Base-by-base conservation (phyloP, 2,888 invertebrate genomes). In the Zeuzera pyrina region DNA sequence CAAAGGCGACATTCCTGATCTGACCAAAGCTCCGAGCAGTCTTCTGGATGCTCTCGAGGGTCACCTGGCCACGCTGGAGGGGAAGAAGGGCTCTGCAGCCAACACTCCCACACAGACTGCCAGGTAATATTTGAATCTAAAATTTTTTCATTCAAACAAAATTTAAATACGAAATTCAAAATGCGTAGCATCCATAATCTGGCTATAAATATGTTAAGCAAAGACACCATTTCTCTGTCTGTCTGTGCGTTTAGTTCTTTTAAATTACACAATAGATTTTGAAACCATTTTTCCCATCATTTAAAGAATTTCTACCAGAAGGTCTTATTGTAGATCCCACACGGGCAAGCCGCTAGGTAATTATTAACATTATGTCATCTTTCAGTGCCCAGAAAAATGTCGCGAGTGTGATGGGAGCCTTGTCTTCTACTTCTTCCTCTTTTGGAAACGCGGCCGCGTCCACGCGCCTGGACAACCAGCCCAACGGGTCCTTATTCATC, bases 21-120 rank as follows among this genome's bases (percentile, higher is more conserved):
- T 98, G 52, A 97, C 98, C 3, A 96, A 97, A 86, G 98, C 98
- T 0, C 98, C 98, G 2, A 96, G 97, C 69, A 97, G 97, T 67
- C 86, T 99, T 32, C 84, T 99, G 36, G 98, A 99, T 72, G 98
- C 99, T 0, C 83, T 99, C 47, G 98, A 99, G 64, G 95, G 97
- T 40, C 98, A 99, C 77, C 87, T 98, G 40, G 93, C 92, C 24
- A 89, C 94, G 1, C 76, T 99, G 38, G 99, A 99, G 65, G 98
- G 98, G 31, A 94, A 94, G 73, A 95, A 95, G 72, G 90, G 91
- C 1, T 91, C 93, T 2, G 89, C 92, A 1, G 91, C 92, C 26
- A 93, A 93, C 58, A 94, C 94, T 4, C 94, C 94, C 16, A 94
- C 94, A 10, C 92, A 92, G 63, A 89, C 93, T 2, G 90, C 92